Percentiles rank a stretch among this genome's conserved stretches.
phyloP scores from a whole-genome alignment of 2,888 invertebrate genomes.

The Eremobia ochroleuca region DNA sequence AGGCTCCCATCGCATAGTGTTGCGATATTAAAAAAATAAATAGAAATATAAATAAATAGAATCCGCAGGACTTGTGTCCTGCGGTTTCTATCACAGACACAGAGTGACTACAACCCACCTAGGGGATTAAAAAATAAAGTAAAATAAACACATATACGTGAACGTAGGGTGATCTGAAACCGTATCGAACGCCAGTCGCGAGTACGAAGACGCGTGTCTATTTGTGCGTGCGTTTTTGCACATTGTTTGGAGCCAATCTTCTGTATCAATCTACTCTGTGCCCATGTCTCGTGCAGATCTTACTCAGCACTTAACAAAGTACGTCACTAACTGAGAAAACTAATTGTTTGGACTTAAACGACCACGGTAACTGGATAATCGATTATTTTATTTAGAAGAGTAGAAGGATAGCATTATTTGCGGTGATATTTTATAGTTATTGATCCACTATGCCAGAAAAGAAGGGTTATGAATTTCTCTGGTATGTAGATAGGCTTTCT shows the following conservation, averaged over 20 bases:
- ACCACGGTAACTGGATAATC: constrained; percentile 15
- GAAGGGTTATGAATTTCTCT: neutral
- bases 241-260: neutral
- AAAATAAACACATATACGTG: neutral
- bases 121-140: neutral
- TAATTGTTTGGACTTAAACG: constrained; percentile 51
- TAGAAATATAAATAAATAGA: too few species aligned
- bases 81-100: too few species aligned
- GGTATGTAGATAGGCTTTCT: neutral
- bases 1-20: too few species aligned
- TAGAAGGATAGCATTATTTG: neutral
- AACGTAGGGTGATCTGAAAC: neutral
- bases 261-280: constrained; percentile 4
- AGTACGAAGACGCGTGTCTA: neutral
- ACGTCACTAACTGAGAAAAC: constrained; percentile 44
- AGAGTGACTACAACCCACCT: too few species aligned
- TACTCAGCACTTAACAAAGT: constrained; percentile 57
- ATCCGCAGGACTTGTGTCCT: too few species aligned
- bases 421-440: neutral
- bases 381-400: constrained; percentile 19
- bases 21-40: neutral
- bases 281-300: constrained; percentile 56
- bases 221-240: neutral
- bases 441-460: neutral
- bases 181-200: neutral